Evolutionary conservation across 2,113 vertebrate genomes (phyloP).

Genomic region (Fregetta grallaria): DNA sequence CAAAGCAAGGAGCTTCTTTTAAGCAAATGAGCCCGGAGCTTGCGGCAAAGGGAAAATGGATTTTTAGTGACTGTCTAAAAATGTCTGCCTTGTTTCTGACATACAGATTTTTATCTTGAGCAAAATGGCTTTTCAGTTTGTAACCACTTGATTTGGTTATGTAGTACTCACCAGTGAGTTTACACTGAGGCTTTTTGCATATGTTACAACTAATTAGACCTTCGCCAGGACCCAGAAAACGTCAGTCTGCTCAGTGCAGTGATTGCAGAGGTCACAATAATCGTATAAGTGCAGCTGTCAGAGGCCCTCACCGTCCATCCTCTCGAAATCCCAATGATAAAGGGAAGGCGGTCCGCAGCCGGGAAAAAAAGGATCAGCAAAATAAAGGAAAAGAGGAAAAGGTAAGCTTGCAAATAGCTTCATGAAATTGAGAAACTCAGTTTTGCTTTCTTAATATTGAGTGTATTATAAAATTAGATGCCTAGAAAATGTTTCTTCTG

Average conservation of each 20-base stretch:
- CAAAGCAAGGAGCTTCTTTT: neutral
- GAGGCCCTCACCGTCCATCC: conserved; percentile 80
- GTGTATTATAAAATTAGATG: neutral
- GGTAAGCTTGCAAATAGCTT: conserved; percentile 70
- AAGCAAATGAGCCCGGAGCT: neutral
- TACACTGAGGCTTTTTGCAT: conserved; percentile 45
- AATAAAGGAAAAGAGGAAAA: conserved; percentile 91
- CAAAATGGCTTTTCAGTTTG: neutral
- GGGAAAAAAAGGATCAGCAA: conserved; percentile 86
- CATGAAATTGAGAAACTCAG: neutral
- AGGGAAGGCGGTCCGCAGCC: conserved; percentile 79
- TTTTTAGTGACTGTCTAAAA: neutral
- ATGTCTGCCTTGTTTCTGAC: neutral
- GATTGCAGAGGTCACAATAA: conserved; percentile 85
- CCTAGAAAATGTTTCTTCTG: neutral
- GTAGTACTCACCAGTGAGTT: neutral
- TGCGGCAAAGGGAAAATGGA: neutral
- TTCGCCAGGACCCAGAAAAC: conserved; percentile 83
- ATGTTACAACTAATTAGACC: conserved; percentile 71
- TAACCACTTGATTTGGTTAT: neutral
- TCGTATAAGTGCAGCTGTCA: conserved; percentile 76
- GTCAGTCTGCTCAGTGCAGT: conserved; percentile 78
- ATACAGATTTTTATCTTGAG: neutral
- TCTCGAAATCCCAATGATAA: conserved; percentile 80
- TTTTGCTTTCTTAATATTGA: neutral